phyloP scores from a whole-genome alignment of 1,140 invertebrate genomes.

The Anadara kagoshimensis region DNA sequence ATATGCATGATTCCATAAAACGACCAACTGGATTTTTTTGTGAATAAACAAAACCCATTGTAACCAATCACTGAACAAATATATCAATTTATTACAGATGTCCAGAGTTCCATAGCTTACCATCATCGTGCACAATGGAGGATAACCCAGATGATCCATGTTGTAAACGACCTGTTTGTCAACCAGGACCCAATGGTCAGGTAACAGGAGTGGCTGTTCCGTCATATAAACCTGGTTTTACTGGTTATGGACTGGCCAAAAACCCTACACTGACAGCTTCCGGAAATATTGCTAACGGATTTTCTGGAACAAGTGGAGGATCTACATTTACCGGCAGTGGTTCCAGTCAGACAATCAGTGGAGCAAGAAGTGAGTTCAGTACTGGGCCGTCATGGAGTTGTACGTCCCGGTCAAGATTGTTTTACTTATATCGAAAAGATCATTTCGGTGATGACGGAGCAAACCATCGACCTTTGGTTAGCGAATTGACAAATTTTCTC shows the following conservation, averaged over 20 bases:
- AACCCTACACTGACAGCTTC: constrained; percentile 25
- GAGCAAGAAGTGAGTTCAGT: constrained; percentile 18
- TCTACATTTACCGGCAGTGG: constrained; percentile 26
- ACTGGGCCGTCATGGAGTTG: neutral
- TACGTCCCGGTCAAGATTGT: no score
- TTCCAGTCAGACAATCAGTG: constrained; percentile 13
- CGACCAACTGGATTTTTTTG: no score
- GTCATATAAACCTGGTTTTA: constrained; percentile 44
- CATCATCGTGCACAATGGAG: constrained; percentile 51
- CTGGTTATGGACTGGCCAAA: constrained; percentile 43
- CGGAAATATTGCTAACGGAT: neutral
- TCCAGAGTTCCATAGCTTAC: constrained; percentile 52
- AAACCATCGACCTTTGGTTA: no score
- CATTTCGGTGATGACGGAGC: no score
- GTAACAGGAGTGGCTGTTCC: constrained; percentile 37
- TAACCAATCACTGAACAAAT: neutral
- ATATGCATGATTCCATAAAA: no score
- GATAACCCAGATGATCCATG: constrained; percentile 60
- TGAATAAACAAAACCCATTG: no score
- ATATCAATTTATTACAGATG: constrained; percentile 44
- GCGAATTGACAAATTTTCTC: no score
- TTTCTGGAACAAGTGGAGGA: neutral
- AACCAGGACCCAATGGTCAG: constrained; percentile 25
- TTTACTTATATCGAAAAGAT: no score
- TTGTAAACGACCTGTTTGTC: constrained; percentile 58